A percentile compares a stretch with the other conserved stretches of the same genome.
Conservation (phyloP, 2,797 vertebrate species). For the Sebastes diploproa region DNA sequence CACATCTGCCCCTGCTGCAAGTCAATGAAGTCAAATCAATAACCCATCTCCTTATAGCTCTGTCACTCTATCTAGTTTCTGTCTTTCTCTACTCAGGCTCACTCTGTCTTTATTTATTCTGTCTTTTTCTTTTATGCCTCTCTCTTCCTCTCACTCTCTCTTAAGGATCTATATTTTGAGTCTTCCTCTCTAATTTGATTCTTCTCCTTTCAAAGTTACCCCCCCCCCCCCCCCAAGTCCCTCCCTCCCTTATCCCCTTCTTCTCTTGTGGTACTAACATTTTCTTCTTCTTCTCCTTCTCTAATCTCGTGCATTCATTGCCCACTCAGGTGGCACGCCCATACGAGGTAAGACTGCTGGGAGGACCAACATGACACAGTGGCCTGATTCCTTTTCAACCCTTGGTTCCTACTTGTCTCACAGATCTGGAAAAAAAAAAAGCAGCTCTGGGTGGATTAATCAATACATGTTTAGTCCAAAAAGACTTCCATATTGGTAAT, state of each 20-base stretch:
- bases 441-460: constrained; percentile 56
- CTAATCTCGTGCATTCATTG: constrained; percentile 86
- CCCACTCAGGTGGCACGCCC: constrained; percentile 85
- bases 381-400: constrained; percentile 75
- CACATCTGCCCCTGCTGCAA: constrained; percentile 66
- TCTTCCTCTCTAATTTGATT: constrained; percentile 73
- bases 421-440: constrained; percentile 59
- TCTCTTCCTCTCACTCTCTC: constrained; percentile 73
- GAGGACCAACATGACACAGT: constrained; percentile 79
- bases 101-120: constrained; percentile 78
- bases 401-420: constrained; percentile 66
- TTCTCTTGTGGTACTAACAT: constrained; percentile 80
- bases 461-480: constrained; percentile 55
- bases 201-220: constrained; percentile 62
- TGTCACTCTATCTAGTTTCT: constrained; percentile 90
- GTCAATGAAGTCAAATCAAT: constrained; percentile 73
- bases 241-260: constrained; percentile 46
- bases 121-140: constrained; percentile 75
- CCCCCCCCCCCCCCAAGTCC: not conserved
- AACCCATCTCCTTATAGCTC: constrained; percentile 71
- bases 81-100: constrained; percentile 96
- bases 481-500: constrained; percentile 53
- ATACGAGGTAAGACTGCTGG: constrained; percentile 84
- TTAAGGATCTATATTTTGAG: constrained; percentile 55
- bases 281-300: constrained; percentile 85